Evolutionary conservation across 2,113 vertebrate genomes (phyloP), one percentile per base, ranked within the genome.

Genomic region (Thomomys bottae): DNA sequence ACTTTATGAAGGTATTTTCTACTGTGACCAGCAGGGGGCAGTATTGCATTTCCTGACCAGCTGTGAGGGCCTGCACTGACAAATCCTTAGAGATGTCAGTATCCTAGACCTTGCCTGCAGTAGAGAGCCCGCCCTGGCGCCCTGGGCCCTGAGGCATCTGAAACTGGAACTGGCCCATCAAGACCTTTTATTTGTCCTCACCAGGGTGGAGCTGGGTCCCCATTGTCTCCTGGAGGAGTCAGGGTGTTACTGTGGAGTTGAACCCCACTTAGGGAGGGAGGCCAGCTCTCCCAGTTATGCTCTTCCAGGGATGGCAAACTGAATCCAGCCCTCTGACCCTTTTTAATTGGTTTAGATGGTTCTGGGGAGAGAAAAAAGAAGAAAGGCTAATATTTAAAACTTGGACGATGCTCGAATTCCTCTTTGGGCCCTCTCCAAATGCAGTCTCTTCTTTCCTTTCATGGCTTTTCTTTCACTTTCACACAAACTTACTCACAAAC

Each of bases 11-110:
- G 77, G 34, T 70, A 68, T 67, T 92, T 92, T 70, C 17, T 2
- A 0, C 71, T 42, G 32, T 9, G 23, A 82, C 26, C 94, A 77
- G 77, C 89, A 97, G 96, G 75, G 84, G 96, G 92, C 95, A 95
- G 0, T 57, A 28, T 82, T 89, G 88, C 45, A 73, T 87, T 88
- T 54, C 67, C 79, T 17, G 45, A 20, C 7, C 1, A 24, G 42
- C 21, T 23, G 12, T 61, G 61, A 57, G 89, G 34, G 70, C 32
- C 32, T 11, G 10, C 24, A 28, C 30, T 40, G 23, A 30, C 10
- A 68, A 45, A 66, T 36, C 38, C 72, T 45, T 81, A 6, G 49
- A 63, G 81, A 72, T 28, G 15, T 49, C 40, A 36, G 49, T 28
- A 38, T 42, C n/a, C 40, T 36, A 54, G 17, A 92, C 32, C 12